Percentiles rank a stretch among this genome's conserved stretches.
These are phyloP conservation scores for Rhagologus leucostigma DNA, from an alignment of 2,113 vertebrate genomes.

Conservation along the genomic window DNA sequence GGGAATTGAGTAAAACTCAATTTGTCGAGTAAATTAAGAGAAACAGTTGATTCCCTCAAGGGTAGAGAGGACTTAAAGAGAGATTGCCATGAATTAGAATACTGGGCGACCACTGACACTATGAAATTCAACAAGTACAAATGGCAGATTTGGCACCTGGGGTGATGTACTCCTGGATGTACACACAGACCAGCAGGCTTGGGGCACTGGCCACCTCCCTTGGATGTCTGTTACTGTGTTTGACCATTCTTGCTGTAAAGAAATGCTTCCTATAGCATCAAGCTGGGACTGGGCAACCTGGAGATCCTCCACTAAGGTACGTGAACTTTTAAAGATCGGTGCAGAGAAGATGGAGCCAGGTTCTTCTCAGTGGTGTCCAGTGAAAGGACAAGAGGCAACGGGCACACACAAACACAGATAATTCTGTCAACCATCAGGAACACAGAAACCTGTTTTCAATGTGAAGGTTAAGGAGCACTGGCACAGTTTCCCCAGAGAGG, in stretches of 20 bases:
- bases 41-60: not conserved
- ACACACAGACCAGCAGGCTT: not conserved
- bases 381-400: not conserved
- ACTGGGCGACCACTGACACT: not conserved
- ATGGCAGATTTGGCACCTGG: not conserved
- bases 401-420: not conserved
- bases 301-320: no score
- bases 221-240: not conserved
- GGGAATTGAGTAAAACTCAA: not conserved
- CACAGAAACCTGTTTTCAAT: not conserved
- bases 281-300: not conserved
- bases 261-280: not conserved
- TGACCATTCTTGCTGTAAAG: not conserved
- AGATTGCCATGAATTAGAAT: not conserved
- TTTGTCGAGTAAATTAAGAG: not conserved
- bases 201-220: no score
- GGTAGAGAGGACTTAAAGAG: not conserved
- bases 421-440: not conserved
- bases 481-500: no score
- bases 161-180: not conserved
- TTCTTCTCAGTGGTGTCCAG: not conserved
- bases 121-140: not conserved
- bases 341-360: not conserved
- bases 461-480: not conserved
- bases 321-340: not conserved